Evolutionary conservation across 1,140 invertebrate genomes (phyloP), one percentile per base, ranked within the genome.

Genomic region (Batillaria attramentaria): DNA sequence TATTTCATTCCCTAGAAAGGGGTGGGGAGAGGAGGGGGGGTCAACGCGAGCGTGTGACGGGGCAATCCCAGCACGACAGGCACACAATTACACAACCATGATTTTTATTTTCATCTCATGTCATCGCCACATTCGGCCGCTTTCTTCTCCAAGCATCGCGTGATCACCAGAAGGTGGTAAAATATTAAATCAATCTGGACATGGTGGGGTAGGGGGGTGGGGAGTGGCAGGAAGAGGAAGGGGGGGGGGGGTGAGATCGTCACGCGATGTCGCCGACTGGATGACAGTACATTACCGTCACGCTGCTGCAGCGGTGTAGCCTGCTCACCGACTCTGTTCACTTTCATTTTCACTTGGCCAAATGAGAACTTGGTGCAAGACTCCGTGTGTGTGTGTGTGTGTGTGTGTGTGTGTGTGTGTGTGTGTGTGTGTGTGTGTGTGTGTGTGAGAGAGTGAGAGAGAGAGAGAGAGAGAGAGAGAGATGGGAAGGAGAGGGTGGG

Each of bases 341-440:
- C 46, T 50, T 50, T 50, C 46, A 10, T 50, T 10, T 10, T 13
- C 8, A 10, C 4, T 8, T 10, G 20, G 31, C 24, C 57, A 60
- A 60, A 60, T 60, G 8, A 60, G 6, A 60, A n/a, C 6, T 60
- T 20, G 5, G 57, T 13, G 8, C 24, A 28, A n/a, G 24, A 10
- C 6, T 60, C 4, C 31, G 57, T 60, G 8, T 60, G 57, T 60
- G 8, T 60, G 57, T 60, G 57, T n/a, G 57, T 60, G 57, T n/a
- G 57, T 60, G 57, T 33, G 62, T 8, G 62, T 4, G 31, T 33
- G 62, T 4, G 28, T 16, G 62, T 33, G 62, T 16, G 62, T 33
- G 62, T 16, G 62, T 33, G 62, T 16, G 62, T 33, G 62, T 35
- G 62, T 65, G 62, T 4, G 62, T 65, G 62, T 65, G 62, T 65